These are phyloP conservation scores for Thaumetopoea pityocampa DNA, from an alignment of 1,140 invertebrate genomes.

Conservation along the genomic window DNA sequence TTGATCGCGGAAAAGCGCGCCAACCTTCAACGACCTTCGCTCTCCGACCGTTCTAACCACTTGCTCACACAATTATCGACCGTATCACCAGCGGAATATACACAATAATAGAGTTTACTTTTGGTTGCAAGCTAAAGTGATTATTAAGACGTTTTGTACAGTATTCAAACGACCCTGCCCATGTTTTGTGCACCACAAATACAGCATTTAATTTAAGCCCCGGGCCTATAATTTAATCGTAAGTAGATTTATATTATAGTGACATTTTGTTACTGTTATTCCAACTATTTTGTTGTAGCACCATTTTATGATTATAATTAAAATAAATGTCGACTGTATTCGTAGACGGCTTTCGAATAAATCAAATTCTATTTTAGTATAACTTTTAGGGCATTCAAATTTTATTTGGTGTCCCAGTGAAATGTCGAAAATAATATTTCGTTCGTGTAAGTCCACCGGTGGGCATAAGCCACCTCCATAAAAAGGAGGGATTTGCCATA, in stretches of 20 bases:
- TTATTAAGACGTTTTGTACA: slow-evolving; percentile 10
- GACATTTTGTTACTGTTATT: slow-evolving; percentile 61
- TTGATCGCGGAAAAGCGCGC: slow-evolving; percentile 73
- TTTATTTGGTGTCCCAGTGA: no score
- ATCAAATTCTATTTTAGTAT: no score
- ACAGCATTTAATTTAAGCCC: slow-evolving; percentile 51
- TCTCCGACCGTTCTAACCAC: slow-evolving; percentile 53
- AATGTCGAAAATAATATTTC: no score
- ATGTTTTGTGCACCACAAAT: slow-evolving; percentile 47
- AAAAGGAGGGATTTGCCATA: no score
- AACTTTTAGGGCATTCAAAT: no score
- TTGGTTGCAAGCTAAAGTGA: slow-evolving; percentile 10
- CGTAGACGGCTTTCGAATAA: no score
- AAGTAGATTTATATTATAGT: slow-evolving; percentile 41
- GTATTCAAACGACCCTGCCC: slow-evolving; percentile 27
- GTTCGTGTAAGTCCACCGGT: no score
- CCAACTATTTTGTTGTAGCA: slow-evolving; percentile 46
- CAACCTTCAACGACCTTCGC: slow-evolving; percentile 75
- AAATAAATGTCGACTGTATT: no score
- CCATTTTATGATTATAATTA: slow-evolving; percentile 40
- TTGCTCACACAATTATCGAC: slow-evolving; percentile 30
- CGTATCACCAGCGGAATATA: slow-evolving; percentile 5
- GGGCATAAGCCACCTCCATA: no score
- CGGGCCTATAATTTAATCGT: slow-evolving; percentile 54
- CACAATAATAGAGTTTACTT: slow-evolving; percentile 11